A percentile compares a stretch with the other conserved stretches of the same genome.
Conservation (phyloP, 2,797 vertebrate species). For the Leptoclinus maculatus region DNA sequence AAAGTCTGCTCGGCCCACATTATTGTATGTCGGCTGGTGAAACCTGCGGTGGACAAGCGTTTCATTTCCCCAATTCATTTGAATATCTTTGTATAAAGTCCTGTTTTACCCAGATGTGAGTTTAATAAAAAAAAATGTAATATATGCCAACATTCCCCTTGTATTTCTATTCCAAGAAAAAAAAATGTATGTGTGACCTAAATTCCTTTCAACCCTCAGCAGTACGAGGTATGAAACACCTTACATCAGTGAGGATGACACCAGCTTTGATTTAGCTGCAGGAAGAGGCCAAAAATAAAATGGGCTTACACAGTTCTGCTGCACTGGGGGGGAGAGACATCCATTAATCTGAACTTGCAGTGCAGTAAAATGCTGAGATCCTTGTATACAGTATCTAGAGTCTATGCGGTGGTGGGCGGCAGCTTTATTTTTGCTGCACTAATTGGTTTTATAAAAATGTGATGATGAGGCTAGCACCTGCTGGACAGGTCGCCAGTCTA, state of each 20-base stretch:
- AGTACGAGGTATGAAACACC: slow-evolving; percentile 7
- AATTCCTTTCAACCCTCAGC: neutral
- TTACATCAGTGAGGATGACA: neutral
- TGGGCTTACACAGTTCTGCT: too few species aligned
- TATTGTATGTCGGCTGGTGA: neutral
- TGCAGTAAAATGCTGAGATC: neutral
- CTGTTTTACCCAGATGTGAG: neutral
- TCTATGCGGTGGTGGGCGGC: neutral
- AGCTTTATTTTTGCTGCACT: neutral
- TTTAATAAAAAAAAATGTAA: neutral
- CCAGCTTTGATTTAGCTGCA: neutral
- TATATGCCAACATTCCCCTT: neutral
- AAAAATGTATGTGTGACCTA: neutral
- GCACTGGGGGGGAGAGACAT: too few species aligned
- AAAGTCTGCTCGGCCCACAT: neutral
- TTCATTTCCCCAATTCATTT: slow-evolving; percentile 12
- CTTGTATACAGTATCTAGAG: neutral
- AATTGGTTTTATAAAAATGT: neutral
- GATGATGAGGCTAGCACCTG: neutral
- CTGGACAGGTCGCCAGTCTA: too few species aligned
- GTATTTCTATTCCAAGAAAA: neutral
- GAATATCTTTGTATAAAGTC: neutral
- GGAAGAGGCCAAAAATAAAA: too few species aligned
- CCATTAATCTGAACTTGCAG: neutral
- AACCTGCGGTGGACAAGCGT: neutral